These are phyloP conservation scores for Trematomus bernacchii DNA, from an alignment of 2,797 vertebrate species.

Conservation along the genomic window DNA sequence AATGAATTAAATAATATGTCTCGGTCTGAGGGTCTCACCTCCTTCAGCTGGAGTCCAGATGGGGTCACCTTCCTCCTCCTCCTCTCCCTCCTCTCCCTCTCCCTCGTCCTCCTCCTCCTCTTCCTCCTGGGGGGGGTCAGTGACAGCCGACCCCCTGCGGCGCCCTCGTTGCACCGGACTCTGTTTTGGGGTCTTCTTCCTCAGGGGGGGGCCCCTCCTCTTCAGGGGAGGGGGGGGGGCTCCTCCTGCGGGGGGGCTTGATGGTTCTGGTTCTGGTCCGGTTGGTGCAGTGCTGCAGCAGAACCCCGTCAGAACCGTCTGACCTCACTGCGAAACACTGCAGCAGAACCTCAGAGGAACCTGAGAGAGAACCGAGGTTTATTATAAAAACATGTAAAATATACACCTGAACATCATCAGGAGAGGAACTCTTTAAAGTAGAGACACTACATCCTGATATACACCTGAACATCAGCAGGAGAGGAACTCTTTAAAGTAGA, in stretches of 20 bases:
- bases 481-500: no score
- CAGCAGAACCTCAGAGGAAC: conserved; percentile 51
- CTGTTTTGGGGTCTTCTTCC: neutral
- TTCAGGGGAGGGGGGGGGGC: neutral
- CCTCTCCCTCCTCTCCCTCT: conserved; percentile 3
- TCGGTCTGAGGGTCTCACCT: conserved; percentile 10
- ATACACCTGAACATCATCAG: no score
- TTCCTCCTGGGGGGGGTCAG: neutral
- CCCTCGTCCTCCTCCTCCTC: neutral
- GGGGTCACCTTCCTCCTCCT: conserved; percentile 49
- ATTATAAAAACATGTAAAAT: no score
- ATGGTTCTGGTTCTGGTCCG: conserved; percentile 56
- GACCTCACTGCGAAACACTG: conserved; percentile 63
- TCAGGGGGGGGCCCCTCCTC: conserved; percentile 19
- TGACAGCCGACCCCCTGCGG: neutral
- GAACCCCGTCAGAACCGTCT: conserved; percentile 56
- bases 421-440: no score
- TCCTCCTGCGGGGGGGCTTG: conserved; percentile 39
- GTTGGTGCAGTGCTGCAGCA: conserved; percentile 67
- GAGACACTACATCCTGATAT: no score
- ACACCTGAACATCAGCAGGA: no score
- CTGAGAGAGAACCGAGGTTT: conserved; percentile 34
- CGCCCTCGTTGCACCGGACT: neutral
- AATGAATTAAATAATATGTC: no score
- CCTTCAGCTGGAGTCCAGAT: conserved; percentile 53